Evolutionary conservation across 2,888 invertebrate species (phyloP), one percentile per base, ranked within the genome.

Genomic region (Byasa hedistus): DNA sequence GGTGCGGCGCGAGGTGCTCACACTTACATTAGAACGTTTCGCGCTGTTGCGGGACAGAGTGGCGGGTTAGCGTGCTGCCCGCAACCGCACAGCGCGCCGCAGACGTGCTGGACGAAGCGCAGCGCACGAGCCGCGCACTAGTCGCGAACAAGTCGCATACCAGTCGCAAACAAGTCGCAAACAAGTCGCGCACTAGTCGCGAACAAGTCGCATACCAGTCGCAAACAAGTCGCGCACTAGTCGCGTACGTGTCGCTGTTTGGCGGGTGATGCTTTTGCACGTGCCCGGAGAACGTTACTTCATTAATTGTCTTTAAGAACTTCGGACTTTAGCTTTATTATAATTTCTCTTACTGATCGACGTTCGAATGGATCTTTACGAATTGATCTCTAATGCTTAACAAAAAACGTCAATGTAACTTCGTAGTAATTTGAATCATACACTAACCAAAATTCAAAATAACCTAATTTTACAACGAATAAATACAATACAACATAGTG

Each of bases 11-110:
- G 68, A 52, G 64, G 60, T 56, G 63, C 66, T 61, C 59, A 59
- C 70, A 72, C 75, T 80, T 81, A 86, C 87, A 83, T 84, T 82
- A 87, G 86, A 85, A 87, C 87, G 88, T 84, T 85, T 85, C 88
- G 87, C 88, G 86, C 86, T 83, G 86, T 82, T 81, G 84, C 85
- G 81, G 39, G 77, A 79, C 76, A 72, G 72, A 69, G 79, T 75
- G 74, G 73, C 79, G 73, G 73, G 77, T 77, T 74, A 73, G 76
- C 75, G 71, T 69, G 68, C 72, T 69, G 72, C 63, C 69, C 65
- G 48, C 68, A 67, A 61, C 54, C 58, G 54, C 69, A 72, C 75
- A 70, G 68, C 68, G 58, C 70, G 57, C 65, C 69, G 61, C 64
- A 39, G 57, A 54, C 65, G 39, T 39, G 39, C 0, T 15, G 39